Evolutionary conservation across 2,113 vertebrate species (phyloP), one percentile per base, ranked within the genome.

Genomic region (Aegithalos caudatus): DNA sequence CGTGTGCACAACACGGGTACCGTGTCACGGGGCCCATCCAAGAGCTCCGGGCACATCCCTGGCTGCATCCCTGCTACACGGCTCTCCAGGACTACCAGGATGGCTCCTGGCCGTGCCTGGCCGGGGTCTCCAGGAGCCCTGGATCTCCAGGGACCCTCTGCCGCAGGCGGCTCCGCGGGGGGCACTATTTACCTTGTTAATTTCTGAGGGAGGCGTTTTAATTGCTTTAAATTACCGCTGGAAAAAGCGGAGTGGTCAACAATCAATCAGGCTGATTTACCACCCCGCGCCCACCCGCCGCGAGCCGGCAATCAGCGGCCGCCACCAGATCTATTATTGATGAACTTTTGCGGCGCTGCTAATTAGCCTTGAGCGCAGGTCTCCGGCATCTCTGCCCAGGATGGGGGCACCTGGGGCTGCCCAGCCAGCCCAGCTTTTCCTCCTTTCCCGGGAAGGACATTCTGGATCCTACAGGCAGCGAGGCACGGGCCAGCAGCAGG

Each of bases 241-340:
- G 92, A 90, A 96, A 93, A 95, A 96, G 83, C 15, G 33, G 96
- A 90, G 87, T 92, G 97, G 97, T 97, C 98, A 95, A 95, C 95
- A 96, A 95, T 96, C 96, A 93, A 94, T 97, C 98, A 94, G 93
- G 86, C 96, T 98, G 97, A 97, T 98, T 98, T 97, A 97, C 81
- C 96, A 94, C 94, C 92, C 67, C 92, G 12, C 93, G 64, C 97
- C 97, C 96, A 96, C 97, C 98, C 62, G 92, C 98, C 54, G 95
- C 37, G 92, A 98, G 97, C 95, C 96, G 48, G 98, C 98, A 97
- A 98, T 98, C 98, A 98, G 97, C 98, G 94, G 86, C 97, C 83
- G 67, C 98, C 95, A 76, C 97, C 74, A 96, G 98, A 98, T 98
- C 97, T 92, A 91, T 98, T 98, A 98, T 98, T 98, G 98, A 99